Base-by-base conservation (phyloP, 2,113 vertebrate species). In the Sigmodon hispidus region DNA sequence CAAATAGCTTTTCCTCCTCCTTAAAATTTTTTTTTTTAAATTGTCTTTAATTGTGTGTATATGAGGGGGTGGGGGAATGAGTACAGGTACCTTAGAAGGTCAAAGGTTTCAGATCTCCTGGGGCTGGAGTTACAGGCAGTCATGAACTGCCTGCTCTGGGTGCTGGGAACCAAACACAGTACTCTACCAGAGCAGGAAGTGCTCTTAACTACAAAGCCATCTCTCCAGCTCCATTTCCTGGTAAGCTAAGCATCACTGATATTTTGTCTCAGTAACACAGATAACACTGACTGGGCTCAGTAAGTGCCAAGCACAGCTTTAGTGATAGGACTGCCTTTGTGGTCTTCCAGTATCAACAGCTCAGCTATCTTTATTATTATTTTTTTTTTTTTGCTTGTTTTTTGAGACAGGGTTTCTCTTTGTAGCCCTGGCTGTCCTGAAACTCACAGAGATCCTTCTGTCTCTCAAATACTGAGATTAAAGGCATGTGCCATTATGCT, bases 321-420 rank as follows among this genome's bases (percentile, higher is more conserved):
- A 85, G 65, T 21, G 87, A 91, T 5, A 84, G 86, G 65, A 87
- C 29, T 11, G 87, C 26, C 70, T 95, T 94, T 55, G 57, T 55
- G 84, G 40, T 80, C n/a, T n/a, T 80, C 57, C 5, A 94, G 45
- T 21, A 73, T 91, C 81, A 96, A 94, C 1, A 84, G 36, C 77
- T 69, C 1, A 63, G 24, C 77, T 73, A 50, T 50, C 50, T 79
- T 93, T 67, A 50, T 57, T 57, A n/a, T n/a, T n/a, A n/a, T n/a
- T 52, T 26, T 69, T 69, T 70, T n/a, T 70, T 70, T 16, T 70
- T 70, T 70, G 29, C 34, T 70, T 70, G 36, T n/a, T 70, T 70
- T 70, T 40, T 34, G 40, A 70, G 36, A 70, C 69, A 21, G 69
- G 36, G 36, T 10, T 70, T 70, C 36, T 70, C 36, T 70, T 21